A percentile compares a stretch with the other conserved stretches of the same genome.
Evolutionary conservation across 1,140 invertebrate genomes (phyloP).

Genomic region (Coenobita brevimanus): DNA sequence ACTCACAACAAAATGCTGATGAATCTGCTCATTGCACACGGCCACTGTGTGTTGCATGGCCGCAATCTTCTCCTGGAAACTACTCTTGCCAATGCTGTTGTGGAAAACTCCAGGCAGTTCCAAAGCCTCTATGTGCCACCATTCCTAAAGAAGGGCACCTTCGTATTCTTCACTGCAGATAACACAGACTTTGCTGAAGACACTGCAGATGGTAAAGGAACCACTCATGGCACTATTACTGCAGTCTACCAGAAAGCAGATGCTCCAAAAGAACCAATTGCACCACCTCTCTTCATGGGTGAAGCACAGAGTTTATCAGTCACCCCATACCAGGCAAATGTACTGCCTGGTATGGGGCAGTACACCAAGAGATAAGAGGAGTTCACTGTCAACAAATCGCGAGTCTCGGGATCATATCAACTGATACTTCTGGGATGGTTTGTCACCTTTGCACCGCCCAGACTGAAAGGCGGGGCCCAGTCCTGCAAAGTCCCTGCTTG

Average conservation of each 20-base stretch:
- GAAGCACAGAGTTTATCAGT: not conserved
- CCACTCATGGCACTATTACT: slow-evolving; percentile 52
- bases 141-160: slow-evolving; percentile 60
- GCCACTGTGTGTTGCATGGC: slow-evolving; percentile 12
- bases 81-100: slow-evolving; percentile 57
- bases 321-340: slow-evolving; percentile 7
- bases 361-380: not conserved
- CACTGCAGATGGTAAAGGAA: slow-evolving; percentile 46
- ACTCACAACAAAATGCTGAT: not conserved
- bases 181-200: slow-evolving; percentile 64
- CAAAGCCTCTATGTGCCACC: slow-evolving; percentile 52
- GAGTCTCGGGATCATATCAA: too few species aligned
- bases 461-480: too few species aligned
- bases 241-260: slow-evolving; percentile 45
- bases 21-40: slow-evolving; percentile 44
- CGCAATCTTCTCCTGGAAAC: slow-evolving; percentile 58
- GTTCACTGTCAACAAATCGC: not conserved
- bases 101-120: slow-evolving; percentile 40
- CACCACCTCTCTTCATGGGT: not conserved
- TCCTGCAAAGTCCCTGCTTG: slow-evolving; percentile 37
- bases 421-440: too few species aligned
- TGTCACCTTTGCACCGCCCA: too few species aligned
- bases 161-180: slow-evolving; percentile 60
- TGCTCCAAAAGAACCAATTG: slow-evolving; percentile 21
- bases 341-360: not conserved